phyloP scores from a whole-genome alignment of 2,113 vertebrate genomes.

The Chaetodon auriga region DNA sequence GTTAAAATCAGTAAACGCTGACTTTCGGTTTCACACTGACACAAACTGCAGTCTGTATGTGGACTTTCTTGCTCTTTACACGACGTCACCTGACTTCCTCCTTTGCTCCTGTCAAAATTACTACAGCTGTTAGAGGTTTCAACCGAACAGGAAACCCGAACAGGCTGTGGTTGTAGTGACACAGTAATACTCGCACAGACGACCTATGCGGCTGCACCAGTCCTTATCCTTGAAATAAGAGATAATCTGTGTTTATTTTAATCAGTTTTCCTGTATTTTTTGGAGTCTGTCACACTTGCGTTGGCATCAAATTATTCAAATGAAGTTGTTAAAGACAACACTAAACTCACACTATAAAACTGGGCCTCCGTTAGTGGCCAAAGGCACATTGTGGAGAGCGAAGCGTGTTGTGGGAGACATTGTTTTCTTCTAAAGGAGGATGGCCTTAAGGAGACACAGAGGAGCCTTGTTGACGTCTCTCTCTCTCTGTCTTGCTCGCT shows the following conservation, averaged over 20 bases:
- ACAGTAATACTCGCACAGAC: too few species aligned
- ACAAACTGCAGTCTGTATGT: too few species aligned
- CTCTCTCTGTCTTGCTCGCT: slow-evolving; percentile 29
- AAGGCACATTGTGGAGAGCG: slow-evolving; percentile 49
- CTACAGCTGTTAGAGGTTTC: too few species aligned
- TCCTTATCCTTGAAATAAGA: neutral
- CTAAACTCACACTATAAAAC: slow-evolving; percentile 25
- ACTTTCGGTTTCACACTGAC: too few species aligned
- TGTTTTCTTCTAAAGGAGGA: slow-evolving; percentile 74
- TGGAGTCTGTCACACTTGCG: neutral
- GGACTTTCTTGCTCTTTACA: too few species aligned
- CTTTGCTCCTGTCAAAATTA: too few species aligned
- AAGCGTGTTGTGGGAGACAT: slow-evolving; percentile 55
- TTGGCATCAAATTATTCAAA: neutral
- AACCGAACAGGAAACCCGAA: too few species aligned
- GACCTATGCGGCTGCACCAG: too few species aligned
- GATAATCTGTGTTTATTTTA: neutral
- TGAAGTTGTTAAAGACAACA: neutral
- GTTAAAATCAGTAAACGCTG: too few species aligned
- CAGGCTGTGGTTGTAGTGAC: too few species aligned
- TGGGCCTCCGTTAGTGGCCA: slow-evolving; percentile 35
- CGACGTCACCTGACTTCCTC: too few species aligned
- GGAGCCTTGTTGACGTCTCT: slow-evolving; percentile 77
- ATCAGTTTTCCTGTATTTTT: neutral
- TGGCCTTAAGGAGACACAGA: slow-evolving; percentile 75